phyloP scores from a whole-genome alignment of 2,888 invertebrate genomes.

The Synanthedon andrenaeformis region DNA sequence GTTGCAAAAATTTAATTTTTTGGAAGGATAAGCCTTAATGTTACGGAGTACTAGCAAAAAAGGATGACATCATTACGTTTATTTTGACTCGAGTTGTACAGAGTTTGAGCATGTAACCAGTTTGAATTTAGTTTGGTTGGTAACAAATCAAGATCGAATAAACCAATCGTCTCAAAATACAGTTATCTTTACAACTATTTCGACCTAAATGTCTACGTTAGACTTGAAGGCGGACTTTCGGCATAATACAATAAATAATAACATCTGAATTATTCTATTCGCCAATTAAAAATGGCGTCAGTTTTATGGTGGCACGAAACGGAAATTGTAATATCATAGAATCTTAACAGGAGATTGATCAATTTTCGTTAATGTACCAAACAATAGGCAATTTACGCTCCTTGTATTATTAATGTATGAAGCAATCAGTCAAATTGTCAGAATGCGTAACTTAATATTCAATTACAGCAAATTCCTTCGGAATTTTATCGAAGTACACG shows the following conservation, averaged over 20 bases:
- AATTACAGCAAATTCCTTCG: slow-evolving; percentile 6
- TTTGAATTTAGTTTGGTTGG: slow-evolving; percentile 20
- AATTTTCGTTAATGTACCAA: slow-evolving; percentile 28
- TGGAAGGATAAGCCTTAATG: no score
- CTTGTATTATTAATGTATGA: slow-evolving; percentile 12
- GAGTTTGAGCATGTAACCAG: slow-evolving; percentile 18
- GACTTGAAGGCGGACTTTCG: slow-evolving; percentile 12
- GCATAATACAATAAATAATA: not conserved
- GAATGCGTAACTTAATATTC: slow-evolving; percentile 22
- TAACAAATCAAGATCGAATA: slow-evolving; percentile 32
- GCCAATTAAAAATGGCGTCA: slow-evolving; percentile 13
- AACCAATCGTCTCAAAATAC: slow-evolving; percentile 37
- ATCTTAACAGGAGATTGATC: slow-evolving; percentile 23
- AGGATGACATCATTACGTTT: slow-evolving; percentile 50
- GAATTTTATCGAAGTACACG: slow-evolving; percentile 15
- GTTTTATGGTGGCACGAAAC: slow-evolving; percentile 17
- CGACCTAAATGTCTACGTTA: slow-evolving; percentile 32
- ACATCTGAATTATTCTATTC: slow-evolving; percentile 3
- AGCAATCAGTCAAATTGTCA: slow-evolving; percentile 22
- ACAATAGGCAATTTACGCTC: slow-evolving; percentile 35
- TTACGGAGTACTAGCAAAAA: slow-evolving; percentile 44
- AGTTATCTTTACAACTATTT: slow-evolving; percentile 46
- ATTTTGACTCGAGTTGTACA: slow-evolving; percentile 22
- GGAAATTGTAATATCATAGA: slow-evolving; percentile 31
- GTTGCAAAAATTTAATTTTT: no score